Base-by-base conservation (phyloP, 2,888 invertebrate species). In the Athalia cordata region DNA sequence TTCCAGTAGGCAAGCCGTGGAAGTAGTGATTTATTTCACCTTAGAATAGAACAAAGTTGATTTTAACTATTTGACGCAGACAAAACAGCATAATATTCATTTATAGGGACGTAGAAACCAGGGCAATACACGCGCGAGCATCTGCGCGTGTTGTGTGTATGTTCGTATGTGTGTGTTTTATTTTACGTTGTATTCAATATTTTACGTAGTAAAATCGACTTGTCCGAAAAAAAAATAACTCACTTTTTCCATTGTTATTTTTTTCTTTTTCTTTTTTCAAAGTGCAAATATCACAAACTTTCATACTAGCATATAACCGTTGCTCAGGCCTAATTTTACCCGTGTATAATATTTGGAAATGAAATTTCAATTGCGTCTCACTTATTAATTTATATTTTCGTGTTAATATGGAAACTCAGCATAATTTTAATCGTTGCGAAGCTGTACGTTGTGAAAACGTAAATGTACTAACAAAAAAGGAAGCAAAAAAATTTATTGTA, bases 1-100 rank as follows among this genome's bases (percentile, higher is more conserved):
- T 72, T 82, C 84, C 80, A 79, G 81, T 80, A 84, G 83, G 86
- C 85, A 29, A 29, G 29, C 85, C 86, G 85, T 87, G 87, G 85
- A 86, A 87, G 85, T 83, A 85, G 83, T 82, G 82, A 84, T 83
- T 77, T 43, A 70, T 68, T 77, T 78, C 75, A 61, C n/a, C 45
- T 11, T 50, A 50, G 50, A 29, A 62, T 62, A 72, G 59, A 75
- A 62, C 49, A 52, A 52, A 49, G 62, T 50, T 75, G 61, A 62
- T 75, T 62, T 62, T 62, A 52, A 59, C 52, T 15, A 64, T 62
- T 64, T 61, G 75, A 75, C 75, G 62, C 49, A 50, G 75, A 68
- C 47, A 75, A 72, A 75, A 62, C 75, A 43, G 75, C 61, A 61
- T 64, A 43, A 62, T 47, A 45, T 75, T 72, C 9, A 75, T 75